phyloP scores from a whole-genome alignment of 2,113 vertebrate genomes.

The Planiliza haematocheilus region DNA sequence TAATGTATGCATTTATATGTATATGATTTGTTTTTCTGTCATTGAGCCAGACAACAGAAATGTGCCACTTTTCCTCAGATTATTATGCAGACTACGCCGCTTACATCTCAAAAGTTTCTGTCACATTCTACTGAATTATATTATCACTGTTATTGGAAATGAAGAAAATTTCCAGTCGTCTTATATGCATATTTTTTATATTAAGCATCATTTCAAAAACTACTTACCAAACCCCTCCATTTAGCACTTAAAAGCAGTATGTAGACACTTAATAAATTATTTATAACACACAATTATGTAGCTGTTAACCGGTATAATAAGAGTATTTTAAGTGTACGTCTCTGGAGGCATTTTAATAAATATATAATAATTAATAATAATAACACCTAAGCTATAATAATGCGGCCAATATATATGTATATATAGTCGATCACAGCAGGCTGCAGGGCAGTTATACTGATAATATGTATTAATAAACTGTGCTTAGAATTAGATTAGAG shows the following conservation, averaged over 20 bases:
- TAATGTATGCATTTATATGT: conserved; percentile 45
- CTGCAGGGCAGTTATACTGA: no score
- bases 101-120: conserved; percentile 23
- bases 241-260: not conserved
- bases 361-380: no score
- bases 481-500: not conserved
- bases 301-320: no score
- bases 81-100: conserved; percentile 14
- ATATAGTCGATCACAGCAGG: no score
- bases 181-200: conserved; percentile 17
- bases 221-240: not conserved
- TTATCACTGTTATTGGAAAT: conserved; percentile 8
- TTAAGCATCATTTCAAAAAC: not conserved
- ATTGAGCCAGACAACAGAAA: conserved; percentile 17
- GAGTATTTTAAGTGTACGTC: not conserved
- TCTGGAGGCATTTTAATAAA: no score
- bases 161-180: conserved; percentile 15
- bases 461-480: no score
- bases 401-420: no score
- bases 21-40: conserved; percentile 42
- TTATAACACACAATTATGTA: not conserved
- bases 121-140: not conserved
- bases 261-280: not conserved
- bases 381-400: no score
- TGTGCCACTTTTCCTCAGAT: conserved; percentile 16